Evolutionary conservation across 2,797 vertebrate genomes (phyloP), one percentile per base, ranked within the genome.

Genomic region (Pampus argenteus): DNA sequence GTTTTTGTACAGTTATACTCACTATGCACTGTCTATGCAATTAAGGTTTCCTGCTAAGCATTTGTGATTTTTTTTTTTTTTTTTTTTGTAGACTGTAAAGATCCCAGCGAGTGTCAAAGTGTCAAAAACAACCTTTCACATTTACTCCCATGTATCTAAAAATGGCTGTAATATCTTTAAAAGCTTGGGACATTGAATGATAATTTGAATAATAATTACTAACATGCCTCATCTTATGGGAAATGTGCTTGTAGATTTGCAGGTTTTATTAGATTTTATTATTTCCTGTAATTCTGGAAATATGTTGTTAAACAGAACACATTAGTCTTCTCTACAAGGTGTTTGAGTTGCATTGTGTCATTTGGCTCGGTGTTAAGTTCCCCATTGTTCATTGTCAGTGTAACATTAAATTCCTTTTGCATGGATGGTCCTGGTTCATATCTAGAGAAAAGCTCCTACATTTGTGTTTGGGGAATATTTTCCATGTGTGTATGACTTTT

Each of bases 41-140:
- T 80, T 71, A 66, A 17, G 11, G 56, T 73, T 62, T 31, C 23
- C 31, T 50, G 45, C 52, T 76, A 54, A 68, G 52, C 34, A 34
- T 58, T 47, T 60, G 23, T 44, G 22, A 71, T 61, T 59, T n/a
- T 67, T 17, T 71, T 66, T 40, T 20, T 67, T 71, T 67, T 67
- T 17, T 71, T 66, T 40, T 20, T 67, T 71, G 65, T 25, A 61
- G 45, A 4, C 9, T 44, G 48, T 44, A 48, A 69, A 68, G 4
- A 69, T 20, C 14, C 50, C 20, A 57, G 28, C 20, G 36, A 57
- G 28, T 18, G 36, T 36, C 9, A 44, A 65, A 36, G 9, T 49
- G 9, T 40, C 3, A 47, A 57, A 47, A 36, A 4, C 11, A 50
- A 48, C 11, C 5, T 25, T 62, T 51, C 4, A 23, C 20, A 34